These are phyloP conservation scores for Heterocephalus glaber DNA, from an alignment of 2,113 vertebrate genomes.

Conservation along the genomic window DNA sequence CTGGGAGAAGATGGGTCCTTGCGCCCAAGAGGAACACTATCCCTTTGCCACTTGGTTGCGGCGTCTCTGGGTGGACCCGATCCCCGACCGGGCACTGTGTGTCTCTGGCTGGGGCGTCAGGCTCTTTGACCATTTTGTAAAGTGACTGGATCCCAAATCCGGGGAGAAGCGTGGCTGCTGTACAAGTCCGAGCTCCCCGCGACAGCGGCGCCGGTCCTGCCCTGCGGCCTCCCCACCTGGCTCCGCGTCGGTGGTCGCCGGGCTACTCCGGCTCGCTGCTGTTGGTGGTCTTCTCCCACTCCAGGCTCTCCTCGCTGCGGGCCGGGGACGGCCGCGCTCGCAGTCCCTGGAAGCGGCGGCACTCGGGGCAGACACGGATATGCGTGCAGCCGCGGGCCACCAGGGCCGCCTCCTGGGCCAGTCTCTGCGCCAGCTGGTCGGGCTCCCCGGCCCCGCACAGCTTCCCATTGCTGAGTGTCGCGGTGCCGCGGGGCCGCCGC, in stretches of 20 bases:
- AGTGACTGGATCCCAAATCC: background rate
- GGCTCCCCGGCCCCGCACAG: conserved; percentile 93
- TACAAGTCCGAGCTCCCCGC: conserved; percentile 80
- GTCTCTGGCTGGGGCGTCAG: conserved; percentile 66
- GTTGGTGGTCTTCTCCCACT: conserved; percentile 97
- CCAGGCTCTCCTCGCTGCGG: conserved; percentile 94
- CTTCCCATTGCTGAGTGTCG: conserved; percentile 93
- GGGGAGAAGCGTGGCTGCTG: conserved; percentile 74
- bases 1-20: conserved; percentile 15
- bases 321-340: conserved; percentile 89
- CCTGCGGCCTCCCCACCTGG: background rate
- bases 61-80: background rate
- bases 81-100: background rate
- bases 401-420: conserved; percentile 94
- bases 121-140: background rate
- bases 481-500: conserved; percentile 86
- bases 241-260: accelerated
- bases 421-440: conserved; percentile 94
- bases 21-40: background rate
- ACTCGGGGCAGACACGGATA: conserved; percentile 97
- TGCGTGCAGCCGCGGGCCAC: conserved; percentile 95
- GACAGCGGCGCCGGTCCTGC: conserved; percentile 77
- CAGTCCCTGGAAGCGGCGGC: conserved; percentile 95
- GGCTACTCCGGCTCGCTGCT: conserved; percentile 96
- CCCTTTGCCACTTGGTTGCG: background rate